phyloP scores from a whole-genome alignment of 2,113 vertebrate genomes.

The Rhabdomys dilectus region DNA sequence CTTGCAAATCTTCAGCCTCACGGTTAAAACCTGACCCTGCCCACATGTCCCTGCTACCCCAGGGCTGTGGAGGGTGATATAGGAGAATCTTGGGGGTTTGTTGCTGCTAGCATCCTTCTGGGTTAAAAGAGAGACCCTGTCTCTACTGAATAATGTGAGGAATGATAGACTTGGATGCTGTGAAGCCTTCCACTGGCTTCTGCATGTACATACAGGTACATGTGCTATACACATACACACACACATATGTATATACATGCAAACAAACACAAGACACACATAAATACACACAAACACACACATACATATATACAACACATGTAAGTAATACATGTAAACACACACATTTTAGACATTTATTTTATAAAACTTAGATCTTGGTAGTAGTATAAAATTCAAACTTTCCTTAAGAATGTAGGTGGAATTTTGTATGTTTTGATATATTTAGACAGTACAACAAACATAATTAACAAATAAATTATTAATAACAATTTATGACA shows the following conservation, averaged over 20 bases:
- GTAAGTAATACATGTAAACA: background rate
- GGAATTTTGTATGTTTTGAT: background rate
- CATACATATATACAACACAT: background rate
- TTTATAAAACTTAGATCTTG: constrained; percentile 19
- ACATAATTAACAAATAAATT: too few species aligned
- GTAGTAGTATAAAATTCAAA: background rate
- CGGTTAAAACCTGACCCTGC: background rate
- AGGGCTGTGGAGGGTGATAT: background rate
- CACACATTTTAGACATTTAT: background rate
- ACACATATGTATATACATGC: too few species aligned
- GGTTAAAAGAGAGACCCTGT: background rate
- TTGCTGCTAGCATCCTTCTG: too few species aligned
- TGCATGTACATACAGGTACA: background rate
- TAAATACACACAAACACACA: background rate
- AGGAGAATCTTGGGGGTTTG: background rate
- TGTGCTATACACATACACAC: background rate
- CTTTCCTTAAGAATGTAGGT: background rate
- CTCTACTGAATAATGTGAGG: background rate
- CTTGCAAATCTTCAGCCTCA: background rate
- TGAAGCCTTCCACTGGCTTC: background rate
- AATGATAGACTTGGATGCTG: background rate
- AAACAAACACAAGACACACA: background rate
- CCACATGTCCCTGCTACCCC: background rate
- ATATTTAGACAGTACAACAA: background rate
- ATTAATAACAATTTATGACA: too few species aligned